These are phyloP conservation scores for Tinamus major DNA, from an alignment of 2,797 vertebrate species.

Conservation along the genomic window DNA sequence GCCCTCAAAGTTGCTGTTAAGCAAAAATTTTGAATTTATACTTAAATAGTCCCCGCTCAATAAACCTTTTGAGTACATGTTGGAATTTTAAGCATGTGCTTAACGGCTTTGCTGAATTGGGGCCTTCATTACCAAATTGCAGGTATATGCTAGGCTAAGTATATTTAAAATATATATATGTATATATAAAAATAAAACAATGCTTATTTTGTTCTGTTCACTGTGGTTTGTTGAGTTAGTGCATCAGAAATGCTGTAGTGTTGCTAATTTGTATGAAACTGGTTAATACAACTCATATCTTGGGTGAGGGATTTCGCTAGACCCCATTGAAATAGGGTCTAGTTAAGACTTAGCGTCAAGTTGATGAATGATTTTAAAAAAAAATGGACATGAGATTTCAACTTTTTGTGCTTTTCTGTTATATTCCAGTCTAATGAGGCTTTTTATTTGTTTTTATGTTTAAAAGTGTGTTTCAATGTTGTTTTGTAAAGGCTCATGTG, in stretches of 20 bases:
- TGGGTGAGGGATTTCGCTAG: not conserved
- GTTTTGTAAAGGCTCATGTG: not conserved
- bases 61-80: constrained; percentile 61
- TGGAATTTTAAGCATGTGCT: constrained; percentile 61
- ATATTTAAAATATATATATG: not conserved
- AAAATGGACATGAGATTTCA: not conserved
- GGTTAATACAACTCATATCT: not conserved
- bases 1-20: not conserved
- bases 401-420: not conserved
- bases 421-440: not conserved
- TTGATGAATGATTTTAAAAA: not conserved
- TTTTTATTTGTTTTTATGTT: constrained; percentile 1
- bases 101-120: constrained; percentile 54
- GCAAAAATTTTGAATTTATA: not conserved
- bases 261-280: not conserved
- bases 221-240: not conserved
- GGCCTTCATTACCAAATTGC: constrained; percentile 57
- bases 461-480: not conserved
- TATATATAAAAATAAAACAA: constrained; percentile 1
- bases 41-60: constrained; percentile 19
- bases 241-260: constrained; percentile 17
- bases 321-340: not conserved
- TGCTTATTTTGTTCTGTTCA: constrained; percentile 45
- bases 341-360: not conserved
- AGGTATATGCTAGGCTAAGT: constrained; percentile 53